phyloP scores from a whole-genome alignment of 1,140 invertebrate species.

The Cyrtorhinus lividipennis region DNA sequence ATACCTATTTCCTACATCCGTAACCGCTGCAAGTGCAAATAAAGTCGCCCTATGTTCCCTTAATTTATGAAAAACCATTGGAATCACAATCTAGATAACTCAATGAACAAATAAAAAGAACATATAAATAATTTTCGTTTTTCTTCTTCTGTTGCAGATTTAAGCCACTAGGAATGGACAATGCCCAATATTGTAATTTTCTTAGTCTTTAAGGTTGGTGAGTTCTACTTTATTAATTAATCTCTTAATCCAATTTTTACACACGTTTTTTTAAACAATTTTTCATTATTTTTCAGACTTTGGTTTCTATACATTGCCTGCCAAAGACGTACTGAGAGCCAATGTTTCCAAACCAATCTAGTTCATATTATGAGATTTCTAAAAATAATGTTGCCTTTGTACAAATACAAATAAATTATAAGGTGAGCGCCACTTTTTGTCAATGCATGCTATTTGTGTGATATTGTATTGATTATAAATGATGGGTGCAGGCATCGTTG shows the following conservation, averaged over 20 bases:
- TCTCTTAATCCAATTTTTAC: too few relatives aligned
- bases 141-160: background rate
- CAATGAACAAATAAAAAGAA: too few relatives aligned
- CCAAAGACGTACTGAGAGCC: constrained; percentile 44
- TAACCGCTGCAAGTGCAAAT: too few relatives aligned
- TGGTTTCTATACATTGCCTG: constrained; percentile 44
- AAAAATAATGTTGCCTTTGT: constrained; percentile 43
- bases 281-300: constrained; percentile 31
- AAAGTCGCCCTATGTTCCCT: too few relatives aligned
- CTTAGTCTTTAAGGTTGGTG: constrained; percentile 1
- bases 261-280: too few relatives aligned
- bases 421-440: constrained; percentile 29
- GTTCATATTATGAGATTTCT: constrained; percentile 42
- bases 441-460: background rate
- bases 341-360: constrained; percentile 46
- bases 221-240: background rate
- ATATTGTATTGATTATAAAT: too few relatives aligned
- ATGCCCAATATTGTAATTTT: constrained; percentile 5
- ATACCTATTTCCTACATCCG: too few relatives aligned
- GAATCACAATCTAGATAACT: too few relatives aligned
- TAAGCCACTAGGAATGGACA: constrained; percentile 6
- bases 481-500: too few relatives aligned
- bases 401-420: constrained; percentile 39
- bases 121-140: too few relatives aligned
- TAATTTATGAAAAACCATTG: too few relatives aligned